Percentiles rank a stretch among this genome's conserved stretches.
Conservation (phyloP, 2,888 invertebrate genomes). For the Polia nebulosa region DNA sequence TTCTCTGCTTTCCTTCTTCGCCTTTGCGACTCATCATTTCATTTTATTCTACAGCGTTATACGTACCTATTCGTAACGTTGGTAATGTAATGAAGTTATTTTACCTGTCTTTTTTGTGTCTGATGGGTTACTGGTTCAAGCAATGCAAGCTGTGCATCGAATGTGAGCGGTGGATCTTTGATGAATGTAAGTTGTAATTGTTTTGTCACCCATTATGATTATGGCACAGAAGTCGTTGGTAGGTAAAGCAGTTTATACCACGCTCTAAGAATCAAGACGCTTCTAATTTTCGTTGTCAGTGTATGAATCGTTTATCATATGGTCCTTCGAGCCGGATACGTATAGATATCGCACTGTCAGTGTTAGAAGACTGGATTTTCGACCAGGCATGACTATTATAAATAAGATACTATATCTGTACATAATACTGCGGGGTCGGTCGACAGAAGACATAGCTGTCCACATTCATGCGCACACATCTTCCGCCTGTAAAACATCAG, state of each 20-base stretch:
- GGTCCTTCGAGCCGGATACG: not conserved
- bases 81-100: not conserved
- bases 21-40: not conserved
- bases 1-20: no score
- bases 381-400: conserved; percentile 15
- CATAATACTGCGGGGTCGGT: conserved; percentile 46
- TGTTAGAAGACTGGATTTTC: not conserved
- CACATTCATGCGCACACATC: conserved; percentile 2
- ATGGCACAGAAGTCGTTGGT: conserved; percentile 50
- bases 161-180: not conserved
- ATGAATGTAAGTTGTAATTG: not conserved
- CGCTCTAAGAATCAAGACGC: not conserved
- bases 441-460: not conserved
- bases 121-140: not conserved
- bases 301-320: not conserved
- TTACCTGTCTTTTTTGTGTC: no score
- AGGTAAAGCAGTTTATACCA: not conserved
- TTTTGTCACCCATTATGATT: conserved; percentile 1
- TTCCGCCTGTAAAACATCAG: not conserved
- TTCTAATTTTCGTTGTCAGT: conserved; percentile 5
- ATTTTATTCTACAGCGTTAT: not conserved
- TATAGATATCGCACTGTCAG: not conserved
- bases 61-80: not conserved
- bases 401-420: conserved; percentile 45
- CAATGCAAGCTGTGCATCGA: not conserved